Evolutionary conservation across 2,888 invertebrate species (phyloP), one percentile per base, ranked within the genome.

Genomic region (Drosophila nigritarsus): DNA sequence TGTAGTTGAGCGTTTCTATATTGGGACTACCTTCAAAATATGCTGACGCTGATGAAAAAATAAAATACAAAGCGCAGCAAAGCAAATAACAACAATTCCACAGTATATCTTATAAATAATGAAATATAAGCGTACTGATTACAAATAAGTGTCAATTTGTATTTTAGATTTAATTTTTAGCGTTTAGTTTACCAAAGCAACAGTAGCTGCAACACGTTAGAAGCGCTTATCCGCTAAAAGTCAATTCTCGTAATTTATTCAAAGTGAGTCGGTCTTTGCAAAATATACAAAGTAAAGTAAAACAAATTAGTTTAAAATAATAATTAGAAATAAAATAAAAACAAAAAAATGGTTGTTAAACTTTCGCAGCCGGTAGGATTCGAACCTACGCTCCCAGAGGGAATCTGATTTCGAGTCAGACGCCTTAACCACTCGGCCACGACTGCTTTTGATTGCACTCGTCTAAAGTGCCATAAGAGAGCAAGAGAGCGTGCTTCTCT

Each of bases 381-480:
- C 93, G 93, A 93, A 93, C 93, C 93, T 93, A 93, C 93, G 93
- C 93, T 93, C 92, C 93, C 93, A 93, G 91, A 93, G 92, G 93
- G 93, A 93, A 93, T 93, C 93, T 93, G 93, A 93, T 93, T 93
- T 93, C 93, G 92, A 93, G 93, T 93, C 93, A 93, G 93, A 93
- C 93, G 93, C 93, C 92, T 93, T 93, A 93, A 93, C 93, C 93
- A 92, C 93, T 93, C 93, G 93, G 93, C 93, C 93, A 93, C 93
- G 92, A 93, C 93, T 93, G 93, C 92, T 86, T n/a, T 76, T 61
- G 13, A 0, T 0, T 20, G 9, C 0, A 0, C 0, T n/a, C 24
- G 72, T 13, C 65, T 56, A 76, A 78, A 80, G 29, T 48, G 67
- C n/a, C 2, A 76, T 55, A 67, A 67, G 59, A 67, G 18, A 38